Conservation (phyloP, 2,888 invertebrate species). For the Perdita meconis region DNA sequence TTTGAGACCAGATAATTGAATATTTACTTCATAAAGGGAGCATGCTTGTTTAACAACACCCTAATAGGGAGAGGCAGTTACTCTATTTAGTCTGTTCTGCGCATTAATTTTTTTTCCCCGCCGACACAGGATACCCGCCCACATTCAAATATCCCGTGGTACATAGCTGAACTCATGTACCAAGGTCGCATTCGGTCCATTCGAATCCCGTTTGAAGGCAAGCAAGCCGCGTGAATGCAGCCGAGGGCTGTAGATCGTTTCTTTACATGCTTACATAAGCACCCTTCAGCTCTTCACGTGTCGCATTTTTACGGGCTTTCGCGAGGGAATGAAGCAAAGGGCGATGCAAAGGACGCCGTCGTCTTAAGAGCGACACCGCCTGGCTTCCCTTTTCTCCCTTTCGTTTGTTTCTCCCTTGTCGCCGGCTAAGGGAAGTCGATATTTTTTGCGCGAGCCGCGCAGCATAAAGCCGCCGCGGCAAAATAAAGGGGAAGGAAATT, state of each 20-base stretch:
- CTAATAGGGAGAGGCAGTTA: too few species aligned
- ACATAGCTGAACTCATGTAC: slow-evolving; percentile 2
- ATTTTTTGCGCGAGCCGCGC: too few species aligned
- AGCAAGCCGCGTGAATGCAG: background rate
- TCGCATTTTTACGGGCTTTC: slow-evolving; percentile 9
- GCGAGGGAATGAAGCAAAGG: background rate
- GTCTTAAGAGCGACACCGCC: background rate
- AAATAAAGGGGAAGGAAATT: background rate
- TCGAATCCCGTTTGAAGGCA: background rate
- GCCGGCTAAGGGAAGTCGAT: background rate
- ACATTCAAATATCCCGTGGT: background rate
- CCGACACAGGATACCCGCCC: background rate
- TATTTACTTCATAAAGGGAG: too few species aligned
- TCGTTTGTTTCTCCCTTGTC: background rate
- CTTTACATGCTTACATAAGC: slow-evolving; percentile 21
- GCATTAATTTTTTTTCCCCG: background rate
- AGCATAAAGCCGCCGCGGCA: too few species aligned
- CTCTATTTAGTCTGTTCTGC: too few species aligned
- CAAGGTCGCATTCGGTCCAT: background rate
- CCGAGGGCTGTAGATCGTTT: slow-evolving; percentile 10
- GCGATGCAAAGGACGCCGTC: too few species aligned
- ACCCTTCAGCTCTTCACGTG: background rate
- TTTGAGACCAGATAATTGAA: too few species aligned
- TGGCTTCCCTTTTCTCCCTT: background rate
- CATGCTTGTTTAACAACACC: too few species aligned